Conservation (phyloP, 2,113 vertebrate species). For the Semnopithecus entellus region DNA sequence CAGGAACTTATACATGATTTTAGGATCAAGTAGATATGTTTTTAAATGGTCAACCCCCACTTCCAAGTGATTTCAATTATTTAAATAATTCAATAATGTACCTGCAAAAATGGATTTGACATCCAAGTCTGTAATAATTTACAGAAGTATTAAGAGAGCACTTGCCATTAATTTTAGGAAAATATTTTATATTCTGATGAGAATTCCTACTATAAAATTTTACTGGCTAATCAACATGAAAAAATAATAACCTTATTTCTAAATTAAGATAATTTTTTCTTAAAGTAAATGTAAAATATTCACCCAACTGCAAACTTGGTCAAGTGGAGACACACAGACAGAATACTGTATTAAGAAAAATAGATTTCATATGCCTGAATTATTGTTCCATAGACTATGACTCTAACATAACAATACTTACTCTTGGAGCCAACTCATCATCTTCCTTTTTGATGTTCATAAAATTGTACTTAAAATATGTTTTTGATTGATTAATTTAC, state of each 20-base stretch:
- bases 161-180: conserved; percentile 3
- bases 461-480: background rate
- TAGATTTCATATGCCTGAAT: background rate
- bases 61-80: background rate
- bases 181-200: background rate
- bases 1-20: background rate
- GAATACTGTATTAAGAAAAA: background rate
- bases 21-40: background rate
- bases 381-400: background rate
- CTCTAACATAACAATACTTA: background rate
- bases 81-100: conserved; percentile 8
- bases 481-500: background rate
- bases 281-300: conserved; percentile 2
- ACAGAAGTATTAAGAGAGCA: background rate
- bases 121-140: background rate
- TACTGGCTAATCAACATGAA: background rate
- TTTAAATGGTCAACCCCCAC: background rate
- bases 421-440: background rate
- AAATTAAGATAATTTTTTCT: background rate
- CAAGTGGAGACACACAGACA: background rate
- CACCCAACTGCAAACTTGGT: background rate
- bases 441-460: background rate
- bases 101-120: background rate
- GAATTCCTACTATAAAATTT: background rate
- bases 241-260: background rate